These are phyloP conservation scores for Matsumyia berberina DNA, from an alignment of 2,888 invertebrate genomes.

Conservation along the genomic window DNA sequence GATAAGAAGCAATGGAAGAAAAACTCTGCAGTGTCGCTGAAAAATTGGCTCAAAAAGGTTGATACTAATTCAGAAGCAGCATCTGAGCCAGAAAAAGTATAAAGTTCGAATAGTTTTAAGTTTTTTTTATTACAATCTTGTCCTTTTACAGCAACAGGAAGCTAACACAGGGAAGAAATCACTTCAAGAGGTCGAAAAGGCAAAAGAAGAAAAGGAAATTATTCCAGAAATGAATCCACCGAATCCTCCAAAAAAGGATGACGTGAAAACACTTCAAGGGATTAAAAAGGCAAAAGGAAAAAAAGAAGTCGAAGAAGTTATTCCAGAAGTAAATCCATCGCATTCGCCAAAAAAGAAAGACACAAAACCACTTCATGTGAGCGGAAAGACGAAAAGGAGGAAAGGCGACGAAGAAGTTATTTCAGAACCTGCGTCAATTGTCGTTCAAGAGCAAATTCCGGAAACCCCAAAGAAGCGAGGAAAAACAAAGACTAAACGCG, in stretches of 20 bases:
- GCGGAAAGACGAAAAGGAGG: background rate
- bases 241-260: slow-evolving; percentile 44
- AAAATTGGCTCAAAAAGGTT: slow-evolving; percentile 44
- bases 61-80: background rate
- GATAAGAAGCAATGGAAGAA: slow-evolving; percentile 47
- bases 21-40: slow-evolving; percentile 38
- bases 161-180: too few species aligned
- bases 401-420: background rate
- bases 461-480: background rate
- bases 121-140: background rate
- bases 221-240: slow-evolving; percentile 26
- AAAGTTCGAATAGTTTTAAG: background rate
- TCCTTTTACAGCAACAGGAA: slow-evolving; percentile 2
- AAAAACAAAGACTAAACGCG: background rate
- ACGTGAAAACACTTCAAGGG: too few species aligned
- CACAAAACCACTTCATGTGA: too few species aligned
- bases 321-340: slow-evolving; percentile 14
- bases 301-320: too few species aligned
- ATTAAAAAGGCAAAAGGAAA: too few species aligned
- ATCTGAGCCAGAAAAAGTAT: background rate
- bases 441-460: background rate
- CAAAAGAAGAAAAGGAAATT: too few species aligned
- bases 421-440: background rate
- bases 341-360: background rate
- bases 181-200: too few species aligned